phyloP scores from a whole-genome alignment of 2,888 invertebrate species.

The Drosophila picticornis region DNA sequence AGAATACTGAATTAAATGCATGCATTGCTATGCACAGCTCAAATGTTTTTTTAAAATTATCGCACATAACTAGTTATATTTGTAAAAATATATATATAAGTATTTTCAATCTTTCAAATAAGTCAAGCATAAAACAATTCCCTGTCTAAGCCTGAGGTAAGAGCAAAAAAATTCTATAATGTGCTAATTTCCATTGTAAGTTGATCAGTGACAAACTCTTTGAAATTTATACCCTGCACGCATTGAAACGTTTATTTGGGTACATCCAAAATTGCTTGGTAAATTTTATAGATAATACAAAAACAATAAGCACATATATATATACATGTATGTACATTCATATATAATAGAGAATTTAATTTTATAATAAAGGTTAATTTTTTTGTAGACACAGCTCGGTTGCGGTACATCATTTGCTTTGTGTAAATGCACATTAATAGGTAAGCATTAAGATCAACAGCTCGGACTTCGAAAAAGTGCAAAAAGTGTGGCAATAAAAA shows the following conservation, averaged over 20 bases:
- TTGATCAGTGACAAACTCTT: conserved; percentile 31
- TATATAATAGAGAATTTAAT: too few relatives aligned
- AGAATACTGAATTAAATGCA: neutral
- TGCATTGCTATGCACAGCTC: neutral
- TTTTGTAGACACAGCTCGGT: neutral
- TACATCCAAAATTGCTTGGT: neutral
- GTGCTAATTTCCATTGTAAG: conserved; percentile 56
- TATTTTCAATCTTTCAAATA: conserved; percentile 26
- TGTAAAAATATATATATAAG: neutral
- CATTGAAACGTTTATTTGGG: neutral
- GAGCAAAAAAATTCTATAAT: conserved; percentile 26
- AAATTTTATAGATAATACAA: neutral
- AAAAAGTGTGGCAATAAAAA: conserved; percentile 74
- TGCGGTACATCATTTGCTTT: conserved; percentile 6
- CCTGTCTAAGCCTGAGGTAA: neutral
- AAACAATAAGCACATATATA: neutral
- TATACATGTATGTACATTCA: neutral
- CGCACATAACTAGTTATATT: neutral
- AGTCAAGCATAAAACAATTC: conserved; percentile 35
- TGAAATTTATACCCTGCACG: conserved; percentile 19
- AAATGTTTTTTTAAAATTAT: neutral
- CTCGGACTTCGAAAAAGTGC: conserved; percentile 52
- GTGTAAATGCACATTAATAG: conserved; percentile 51
- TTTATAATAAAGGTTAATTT: conserved; percentile 15
- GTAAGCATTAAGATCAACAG: conserved; percentile 31